Evolutionary conservation across 2,888 invertebrate genomes (phyloP).

Genomic region (Eutolmus rufibarbis): DNA sequence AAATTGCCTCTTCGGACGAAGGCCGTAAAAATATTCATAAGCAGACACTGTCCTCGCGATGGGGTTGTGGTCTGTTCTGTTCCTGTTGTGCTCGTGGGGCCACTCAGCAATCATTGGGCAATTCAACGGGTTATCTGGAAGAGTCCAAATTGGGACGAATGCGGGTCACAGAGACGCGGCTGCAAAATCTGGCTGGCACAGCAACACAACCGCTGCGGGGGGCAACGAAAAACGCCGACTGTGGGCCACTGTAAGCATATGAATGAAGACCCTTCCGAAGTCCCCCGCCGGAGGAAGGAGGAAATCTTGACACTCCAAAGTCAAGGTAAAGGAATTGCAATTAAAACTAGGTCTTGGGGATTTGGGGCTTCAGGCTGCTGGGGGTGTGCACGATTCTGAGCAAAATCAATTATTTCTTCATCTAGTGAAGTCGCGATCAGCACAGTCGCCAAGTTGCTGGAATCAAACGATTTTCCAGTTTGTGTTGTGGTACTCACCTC

Average conservation of each 20-base stretch:
- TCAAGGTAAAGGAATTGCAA: background rate
- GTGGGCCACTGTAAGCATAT: background rate
- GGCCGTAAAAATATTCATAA: background rate
- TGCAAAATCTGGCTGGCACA: background rate
- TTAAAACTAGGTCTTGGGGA: background rate
- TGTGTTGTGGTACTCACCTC: background rate
- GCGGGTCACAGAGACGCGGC: background rate
- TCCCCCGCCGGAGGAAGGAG: background rate
- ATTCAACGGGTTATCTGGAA: background rate
- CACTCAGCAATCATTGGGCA: background rate
- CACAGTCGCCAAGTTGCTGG: background rate
- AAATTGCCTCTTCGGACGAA: background rate
- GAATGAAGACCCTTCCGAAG: background rate
- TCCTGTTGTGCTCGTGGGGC: background rate
- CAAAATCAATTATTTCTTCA: slow-evolving; percentile 17
- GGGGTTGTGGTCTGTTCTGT: background rate
- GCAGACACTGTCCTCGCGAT: background rate
- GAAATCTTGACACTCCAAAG: background rate
- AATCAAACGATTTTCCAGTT: background rate
- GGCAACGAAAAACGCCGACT: background rate
- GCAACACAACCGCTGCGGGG: background rate
- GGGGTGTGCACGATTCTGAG: background rate
- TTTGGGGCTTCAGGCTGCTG: background rate
- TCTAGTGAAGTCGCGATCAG: background rate
- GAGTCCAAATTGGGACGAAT: background rate